Evolutionary conservation across 1,140 invertebrate genomes (phyloP).

Genomic region (Gonatopus flavifemur): DNA sequence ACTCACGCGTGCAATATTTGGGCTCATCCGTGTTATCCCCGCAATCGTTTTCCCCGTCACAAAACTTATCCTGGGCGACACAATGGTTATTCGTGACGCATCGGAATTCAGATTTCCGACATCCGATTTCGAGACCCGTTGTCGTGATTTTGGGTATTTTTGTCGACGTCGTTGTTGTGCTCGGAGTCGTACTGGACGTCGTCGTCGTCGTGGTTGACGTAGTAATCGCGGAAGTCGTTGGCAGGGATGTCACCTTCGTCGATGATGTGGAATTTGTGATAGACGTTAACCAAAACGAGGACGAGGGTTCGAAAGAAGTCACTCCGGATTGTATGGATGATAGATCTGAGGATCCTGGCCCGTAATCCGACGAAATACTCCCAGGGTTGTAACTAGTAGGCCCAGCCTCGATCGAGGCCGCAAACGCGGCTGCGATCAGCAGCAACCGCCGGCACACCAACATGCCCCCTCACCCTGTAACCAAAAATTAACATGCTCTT

Average conservation of each 20-base stretch:
- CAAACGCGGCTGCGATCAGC: slow-evolving; percentile 55
- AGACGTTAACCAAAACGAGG: too few relatives aligned
- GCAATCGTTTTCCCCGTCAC: slow-evolving; percentile 79
- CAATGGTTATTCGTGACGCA: slow-evolving; percentile 74
- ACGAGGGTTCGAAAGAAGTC: slow-evolving; percentile 29
- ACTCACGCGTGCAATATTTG: slow-evolving; percentile 77
- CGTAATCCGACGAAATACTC: slow-evolving; percentile 29
- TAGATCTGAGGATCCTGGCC: slow-evolving; percentile 30
- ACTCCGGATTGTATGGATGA: slow-evolving; percentile 26
- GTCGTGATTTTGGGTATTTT: slow-evolving; percentile 12
- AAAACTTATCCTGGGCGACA: slow-evolving; percentile 74
- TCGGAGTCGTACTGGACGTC: slow-evolving; percentile 11
- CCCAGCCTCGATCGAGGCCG: slow-evolving; percentile 43
- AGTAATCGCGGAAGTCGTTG: too few relatives aligned
- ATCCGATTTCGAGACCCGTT: slow-evolving; percentile 32
- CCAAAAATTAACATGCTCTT: not conserved
- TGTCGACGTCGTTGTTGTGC: not conserved
- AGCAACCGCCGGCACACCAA: slow-evolving; percentile 53
- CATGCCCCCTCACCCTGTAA: slow-evolving; percentile 46
- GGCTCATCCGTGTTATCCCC: slow-evolving; percentile 78
- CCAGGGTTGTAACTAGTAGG: slow-evolving; percentile 42
- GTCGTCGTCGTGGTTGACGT: slow-evolving; percentile 1
- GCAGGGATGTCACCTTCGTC: too few relatives aligned
- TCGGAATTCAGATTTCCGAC: slow-evolving; percentile 62
- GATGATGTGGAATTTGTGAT: too few relatives aligned